Percentiles rank a stretch among this genome's conserved stretches.
Evolutionary conservation across 2,888 invertebrate genomes (phyloP).

Genomic region (Cheilosia soror): DNA sequence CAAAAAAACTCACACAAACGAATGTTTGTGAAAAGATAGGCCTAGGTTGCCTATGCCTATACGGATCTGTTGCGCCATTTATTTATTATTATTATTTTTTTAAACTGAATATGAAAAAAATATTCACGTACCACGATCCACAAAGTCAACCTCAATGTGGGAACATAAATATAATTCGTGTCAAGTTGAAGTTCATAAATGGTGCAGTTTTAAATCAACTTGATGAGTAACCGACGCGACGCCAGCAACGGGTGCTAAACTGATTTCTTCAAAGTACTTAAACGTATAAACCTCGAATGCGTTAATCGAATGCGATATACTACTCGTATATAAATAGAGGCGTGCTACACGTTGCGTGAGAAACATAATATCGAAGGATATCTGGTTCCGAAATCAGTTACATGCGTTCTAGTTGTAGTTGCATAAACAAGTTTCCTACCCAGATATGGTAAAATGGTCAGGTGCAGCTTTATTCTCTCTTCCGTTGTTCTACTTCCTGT

Average conservation of each 20-base stretch:
- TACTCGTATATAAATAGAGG: slow-evolving; percentile 9
- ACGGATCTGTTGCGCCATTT: too few relatives aligned
- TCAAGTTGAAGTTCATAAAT: slow-evolving; percentile 47
- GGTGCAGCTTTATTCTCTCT: slow-evolving; percentile 24
- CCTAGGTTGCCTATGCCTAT: too few relatives aligned
- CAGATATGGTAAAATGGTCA: slow-evolving; percentile 44
- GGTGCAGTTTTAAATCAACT: slow-evolving; percentile 29
- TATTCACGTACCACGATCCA: background rate
- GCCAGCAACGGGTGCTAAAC: background rate
- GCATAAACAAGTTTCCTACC: slow-evolving; percentile 25
- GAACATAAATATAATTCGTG: slow-evolving; percentile 41
- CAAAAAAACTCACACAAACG: too few relatives aligned
- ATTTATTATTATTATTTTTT: too few relatives aligned
- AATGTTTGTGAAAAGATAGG: too few relatives aligned
- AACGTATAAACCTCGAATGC: background rate
- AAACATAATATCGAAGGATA: slow-evolving; percentile 32
- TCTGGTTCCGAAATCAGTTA: slow-evolving; percentile 20
- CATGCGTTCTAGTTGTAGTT: slow-evolving; percentile 41
- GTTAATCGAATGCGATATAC: slow-evolving; percentile 23
- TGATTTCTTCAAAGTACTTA: slow-evolving; percentile 7
- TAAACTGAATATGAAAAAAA: too few relatives aligned
- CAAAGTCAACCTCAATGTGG: slow-evolving; percentile 12
- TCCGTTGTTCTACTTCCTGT: slow-evolving; percentile 57
- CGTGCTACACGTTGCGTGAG: slow-evolving; percentile 26
- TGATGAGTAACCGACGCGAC: slow-evolving; percentile 34